phyloP scores from a whole-genome alignment of 2,113 vertebrate species.

The Struthidea cinerea region DNA sequence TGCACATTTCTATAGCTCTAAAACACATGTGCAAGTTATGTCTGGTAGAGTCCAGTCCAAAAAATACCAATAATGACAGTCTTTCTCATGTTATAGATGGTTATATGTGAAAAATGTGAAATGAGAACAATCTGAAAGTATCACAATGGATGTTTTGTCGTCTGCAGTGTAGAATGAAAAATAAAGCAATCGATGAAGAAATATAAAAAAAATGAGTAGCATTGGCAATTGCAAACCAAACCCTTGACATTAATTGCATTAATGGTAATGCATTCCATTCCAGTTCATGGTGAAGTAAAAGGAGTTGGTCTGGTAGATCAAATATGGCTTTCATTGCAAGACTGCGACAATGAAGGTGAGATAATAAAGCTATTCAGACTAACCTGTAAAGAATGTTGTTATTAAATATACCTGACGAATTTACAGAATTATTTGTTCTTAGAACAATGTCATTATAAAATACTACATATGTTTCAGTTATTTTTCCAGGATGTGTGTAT shows the following conservation, averaged over 20 bases:
- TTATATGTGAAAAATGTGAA: background rate
- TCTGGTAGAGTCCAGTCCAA: background rate
- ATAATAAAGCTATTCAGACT: constrained; percentile 35
- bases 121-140: background rate
- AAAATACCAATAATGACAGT: background rate
- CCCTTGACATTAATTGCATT: constrained; percentile 7
- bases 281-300: constrained; percentile 68
- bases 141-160: background rate
- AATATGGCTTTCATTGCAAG: constrained; percentile 67
- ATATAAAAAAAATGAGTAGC: background rate
- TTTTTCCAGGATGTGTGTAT: background rate
- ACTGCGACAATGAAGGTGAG: constrained; percentile 65
- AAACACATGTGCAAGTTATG: background rate
- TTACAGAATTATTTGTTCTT: background rate
- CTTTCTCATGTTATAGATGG: background rate
- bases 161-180: background rate
- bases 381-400: background rate
- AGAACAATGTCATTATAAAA: background rate
- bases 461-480: background rate
- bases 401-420: background rate
- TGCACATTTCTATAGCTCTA: background rate
- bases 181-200: background rate
- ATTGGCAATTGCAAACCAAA: constrained; percentile 1
- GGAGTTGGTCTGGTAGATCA: constrained; percentile 65
- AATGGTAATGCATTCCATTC: constrained; percentile 58